phyloP scores from a whole-genome alignment of 1,140 invertebrate genomes.

The Asobara japonica region DNA sequence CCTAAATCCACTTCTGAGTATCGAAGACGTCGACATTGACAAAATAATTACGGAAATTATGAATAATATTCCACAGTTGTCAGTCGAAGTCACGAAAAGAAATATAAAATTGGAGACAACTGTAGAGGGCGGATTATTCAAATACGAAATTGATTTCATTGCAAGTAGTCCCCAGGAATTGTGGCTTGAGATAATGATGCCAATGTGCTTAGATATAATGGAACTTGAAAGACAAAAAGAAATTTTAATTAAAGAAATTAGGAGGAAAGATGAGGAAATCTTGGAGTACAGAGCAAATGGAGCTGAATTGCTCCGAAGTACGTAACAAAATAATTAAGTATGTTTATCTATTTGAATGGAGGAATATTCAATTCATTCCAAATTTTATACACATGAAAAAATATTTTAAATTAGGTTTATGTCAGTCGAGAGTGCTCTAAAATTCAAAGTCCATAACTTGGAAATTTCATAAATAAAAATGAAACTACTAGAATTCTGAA shows the following conservation, averaged over 20 bases:
- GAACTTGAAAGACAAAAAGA: slow-evolving; percentile 45
- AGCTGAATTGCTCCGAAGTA: slow-evolving; percentile 54
- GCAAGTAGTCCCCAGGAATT: slow-evolving; percentile 47
- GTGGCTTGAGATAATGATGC: slow-evolving; percentile 49
- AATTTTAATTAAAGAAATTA: slow-evolving; percentile 48
- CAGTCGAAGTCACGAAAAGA: slow-evolving; percentile 29
- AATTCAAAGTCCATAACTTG: no score
- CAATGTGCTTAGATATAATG: slow-evolving; percentile 44
- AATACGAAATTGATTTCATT: slow-evolving; percentile 50
- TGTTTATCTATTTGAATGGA: no score
- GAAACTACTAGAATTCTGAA: no score
- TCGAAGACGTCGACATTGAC: slow-evolving; percentile 40
- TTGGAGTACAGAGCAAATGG: slow-evolving; percentile 57
- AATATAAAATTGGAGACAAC: slow-evolving; percentile 45
- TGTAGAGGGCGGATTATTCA: slow-evolving; percentile 48
- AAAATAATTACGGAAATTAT: slow-evolving; percentile 46
- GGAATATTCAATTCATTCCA: no score
- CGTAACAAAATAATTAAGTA: slow-evolving; percentile 8
- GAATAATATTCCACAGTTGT: slow-evolving; percentile 40
- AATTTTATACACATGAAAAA: no score
- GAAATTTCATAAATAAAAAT: no score
- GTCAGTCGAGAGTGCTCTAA: no score
- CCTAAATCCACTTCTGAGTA: slow-evolving; percentile 51
- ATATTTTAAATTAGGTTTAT: no score
- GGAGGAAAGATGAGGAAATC: slow-evolving; percentile 58